Evolutionary conservation across 2,888 invertebrate species (phyloP).

Genomic region (Coenonympha arcania): DNA sequence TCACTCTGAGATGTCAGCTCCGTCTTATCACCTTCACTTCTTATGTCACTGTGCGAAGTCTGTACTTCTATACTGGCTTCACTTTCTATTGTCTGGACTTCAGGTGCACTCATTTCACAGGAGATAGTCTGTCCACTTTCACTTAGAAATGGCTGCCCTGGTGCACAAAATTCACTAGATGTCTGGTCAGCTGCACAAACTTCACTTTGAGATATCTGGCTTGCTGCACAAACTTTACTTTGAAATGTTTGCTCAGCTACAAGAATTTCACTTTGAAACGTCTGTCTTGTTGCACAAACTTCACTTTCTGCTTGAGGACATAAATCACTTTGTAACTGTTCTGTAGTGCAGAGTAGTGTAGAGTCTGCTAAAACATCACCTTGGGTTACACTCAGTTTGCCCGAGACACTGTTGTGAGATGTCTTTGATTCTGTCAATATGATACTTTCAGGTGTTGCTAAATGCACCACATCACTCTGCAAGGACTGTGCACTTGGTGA

Average conservation of each 20-base stretch:
- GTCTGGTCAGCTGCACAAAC: background rate
- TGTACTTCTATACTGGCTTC: background rate
- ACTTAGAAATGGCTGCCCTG: background rate
- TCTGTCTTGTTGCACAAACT: too few species aligned
- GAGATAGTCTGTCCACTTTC: background rate
- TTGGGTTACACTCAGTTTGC: background rate
- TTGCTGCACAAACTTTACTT: background rate
- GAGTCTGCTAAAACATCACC: slow-evolving; percentile 1
- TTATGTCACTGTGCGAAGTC: background rate
- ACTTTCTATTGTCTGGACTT: background rate
- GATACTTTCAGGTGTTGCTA: slow-evolving; percentile 8
- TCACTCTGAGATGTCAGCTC: slow-evolving; percentile 2
- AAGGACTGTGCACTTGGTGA: slow-evolving; percentile 28
- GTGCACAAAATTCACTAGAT: background rate
- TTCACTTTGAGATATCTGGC: background rate
- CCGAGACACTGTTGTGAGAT: background rate
- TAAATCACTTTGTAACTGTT: too few species aligned
- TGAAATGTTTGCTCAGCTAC: background rate
- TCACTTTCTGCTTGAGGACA: too few species aligned
- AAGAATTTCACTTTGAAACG: background rate
- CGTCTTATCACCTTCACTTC: background rate
- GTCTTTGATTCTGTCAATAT: background rate
- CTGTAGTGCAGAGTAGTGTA: too few species aligned
- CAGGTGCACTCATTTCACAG: background rate
- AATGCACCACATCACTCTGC: slow-evolving; percentile 26